Evolutionary conservation across 2,797 vertebrate genomes (phyloP).

Genomic region (Salmo trutta): DNA sequence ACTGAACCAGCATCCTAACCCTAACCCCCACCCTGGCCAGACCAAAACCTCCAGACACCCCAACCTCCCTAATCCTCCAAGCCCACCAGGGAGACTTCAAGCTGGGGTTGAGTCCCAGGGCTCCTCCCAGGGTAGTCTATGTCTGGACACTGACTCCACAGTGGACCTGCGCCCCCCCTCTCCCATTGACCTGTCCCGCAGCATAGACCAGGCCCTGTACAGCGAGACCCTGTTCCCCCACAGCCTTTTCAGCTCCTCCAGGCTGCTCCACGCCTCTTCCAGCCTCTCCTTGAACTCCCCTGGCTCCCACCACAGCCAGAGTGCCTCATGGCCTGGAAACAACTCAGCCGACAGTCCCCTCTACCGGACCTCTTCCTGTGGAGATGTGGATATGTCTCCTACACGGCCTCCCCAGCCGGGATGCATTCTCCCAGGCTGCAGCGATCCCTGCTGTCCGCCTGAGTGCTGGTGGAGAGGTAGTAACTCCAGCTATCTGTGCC

Average conservation of each 20-base stretch:
- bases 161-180: conserved; percentile 86
- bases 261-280: conserved; percentile 66
- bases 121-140: conserved; percentile 68
- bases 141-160: conserved; percentile 79
- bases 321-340: conserved; percentile 42
- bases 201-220: conserved; percentile 91
- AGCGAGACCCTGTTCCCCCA: conserved; percentile 83
- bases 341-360: conserved; percentile 65
- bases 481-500: conserved; percentile 65
- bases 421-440: conserved; percentile 34
- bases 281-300: conserved; percentile 72
- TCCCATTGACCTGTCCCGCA: conserved; percentile 87
- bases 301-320: conserved; percentile 49
- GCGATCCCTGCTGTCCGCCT: conserved; percentile 39
- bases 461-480: conserved; percentile 69
- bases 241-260: conserved; percentile 78
- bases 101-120: conserved; percentile 44
- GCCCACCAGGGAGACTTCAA: conserved; percentile 44
- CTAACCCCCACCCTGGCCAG: conserved; percentile 57
- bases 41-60: conserved; percentile 42
- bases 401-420: conserved; percentile 57
- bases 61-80: conserved; percentile 54
- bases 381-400: conserved; percentile 63
- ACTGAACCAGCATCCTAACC: conserved; percentile 43
- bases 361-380: conserved; percentile 79